These are phyloP conservation scores for Brenthis ino DNA, from an alignment of 2,888 invertebrate genomes.

Conservation along the genomic window DNA sequence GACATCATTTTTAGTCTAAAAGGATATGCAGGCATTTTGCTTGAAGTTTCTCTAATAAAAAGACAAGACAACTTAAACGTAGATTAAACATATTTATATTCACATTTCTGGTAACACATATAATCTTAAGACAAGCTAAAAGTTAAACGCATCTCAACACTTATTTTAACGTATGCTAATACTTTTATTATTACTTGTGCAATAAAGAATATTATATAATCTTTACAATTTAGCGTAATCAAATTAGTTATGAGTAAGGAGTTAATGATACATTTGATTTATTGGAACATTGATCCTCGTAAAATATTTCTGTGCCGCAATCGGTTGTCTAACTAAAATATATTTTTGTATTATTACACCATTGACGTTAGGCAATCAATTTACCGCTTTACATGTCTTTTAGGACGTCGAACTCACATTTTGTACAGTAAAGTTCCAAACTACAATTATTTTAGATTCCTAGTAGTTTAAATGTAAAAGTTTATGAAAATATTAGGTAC, in stretches of 20 bases:
- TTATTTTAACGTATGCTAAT: not conserved
- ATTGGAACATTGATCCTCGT: conserved; percentile 60
- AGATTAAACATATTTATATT: too few species aligned
- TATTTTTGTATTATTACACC: conserved; percentile 49
- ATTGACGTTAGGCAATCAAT: conserved; percentile 46
- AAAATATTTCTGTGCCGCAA: conserved; percentile 46
- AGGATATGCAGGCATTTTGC: too few species aligned
- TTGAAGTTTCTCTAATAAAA: too few species aligned
- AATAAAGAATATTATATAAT: too few species aligned
- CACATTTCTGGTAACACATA: too few species aligned
- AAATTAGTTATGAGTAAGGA: conserved; percentile 13
- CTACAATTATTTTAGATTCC: not conserved
- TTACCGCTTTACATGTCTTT: conserved; percentile 6
- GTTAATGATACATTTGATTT: conserved; percentile 43
- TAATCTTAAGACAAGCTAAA: not conserved
- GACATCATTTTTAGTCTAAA: too few species aligned
- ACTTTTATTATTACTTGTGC: too few species aligned
- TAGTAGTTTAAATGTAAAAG: not conserved
- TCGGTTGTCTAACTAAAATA: conserved; percentile 40
- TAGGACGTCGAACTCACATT: not conserved
- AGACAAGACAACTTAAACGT: too few species aligned
- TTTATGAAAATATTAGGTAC: not conserved
- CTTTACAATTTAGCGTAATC: conserved; percentile 24
- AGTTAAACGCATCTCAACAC: not conserved
- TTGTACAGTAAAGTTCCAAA: not conserved